Evolutionary conservation across 1,140 invertebrate genomes (phyloP), one percentile per base, ranked within the genome.

Genomic region (Drosophila saltans): DNA sequence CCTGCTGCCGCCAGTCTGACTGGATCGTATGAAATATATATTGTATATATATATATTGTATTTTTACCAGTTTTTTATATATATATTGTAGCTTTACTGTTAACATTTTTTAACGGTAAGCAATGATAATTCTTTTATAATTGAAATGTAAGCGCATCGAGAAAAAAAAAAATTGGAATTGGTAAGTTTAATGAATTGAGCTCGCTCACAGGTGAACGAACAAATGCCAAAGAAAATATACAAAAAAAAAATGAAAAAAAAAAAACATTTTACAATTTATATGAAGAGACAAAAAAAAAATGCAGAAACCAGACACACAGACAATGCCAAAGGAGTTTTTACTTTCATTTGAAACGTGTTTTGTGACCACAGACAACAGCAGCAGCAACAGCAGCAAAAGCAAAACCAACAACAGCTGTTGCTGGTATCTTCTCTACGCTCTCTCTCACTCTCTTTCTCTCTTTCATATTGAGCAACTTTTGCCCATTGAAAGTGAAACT

Each of bases 331-430:
- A 80, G 57, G 73, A 80, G 84, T 88, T 88, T 86, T 88, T 88
- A 88, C 83, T 88, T 88, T 88, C 83, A 89, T 88, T 88, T 89
- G 83, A 80, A 88, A 88, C 83, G 77, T 84, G 84, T 88, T 86
- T 86, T 69, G 76, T 59, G 57, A 72, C 72, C 80, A 80, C 57
- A 72, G 68, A 64, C 72, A 64, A 62, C 66, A 75, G 55, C 67
- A 57, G 26, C 66, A 61, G 60, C 65, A 60, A 43, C 67, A 65
- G 41, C 33, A 36, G 33, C 33, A 36, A 7, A 71, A 64, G 24
- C 71, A 67, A 57, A 43, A 61, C 55, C 72, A 52, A 52, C 45
- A 52, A 26, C 73, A 68, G 73, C 74, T 60, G 63, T 60, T 78
- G 66, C 57, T 80, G 79, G 72, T 28, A 28, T 67, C 70, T 33